Evolutionary conservation across 2,797 vertebrate species (phyloP).

Genomic region (Acridotheres tristis): DNA sequence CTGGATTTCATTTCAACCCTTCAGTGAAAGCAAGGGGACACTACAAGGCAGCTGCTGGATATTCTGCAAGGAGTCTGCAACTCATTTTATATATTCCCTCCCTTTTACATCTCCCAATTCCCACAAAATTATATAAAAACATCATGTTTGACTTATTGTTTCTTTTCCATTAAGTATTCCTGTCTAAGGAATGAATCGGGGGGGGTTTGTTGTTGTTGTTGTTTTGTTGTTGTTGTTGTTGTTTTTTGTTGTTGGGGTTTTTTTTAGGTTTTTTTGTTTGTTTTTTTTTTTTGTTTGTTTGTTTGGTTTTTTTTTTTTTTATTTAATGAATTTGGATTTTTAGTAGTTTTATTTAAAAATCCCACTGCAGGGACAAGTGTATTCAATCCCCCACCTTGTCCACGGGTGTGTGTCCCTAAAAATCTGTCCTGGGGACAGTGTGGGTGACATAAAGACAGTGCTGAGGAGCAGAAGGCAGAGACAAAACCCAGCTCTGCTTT

Average conservation of each 20-base stretch:
- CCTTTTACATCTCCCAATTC: background rate
- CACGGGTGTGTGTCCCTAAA: rapidly evolving
- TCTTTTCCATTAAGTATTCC: background rate
- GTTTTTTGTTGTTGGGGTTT: background rate
- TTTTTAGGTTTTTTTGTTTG: too few relatives aligned
- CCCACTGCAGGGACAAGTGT: background rate
- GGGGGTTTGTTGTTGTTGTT: too few relatives aligned
- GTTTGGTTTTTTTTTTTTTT: too few relatives aligned
- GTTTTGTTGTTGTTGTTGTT: background rate
- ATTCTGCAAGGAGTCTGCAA: background rate
- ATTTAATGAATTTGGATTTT: background rate
- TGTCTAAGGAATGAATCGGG: background rate
- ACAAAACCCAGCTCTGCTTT: background rate
- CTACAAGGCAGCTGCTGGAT: constrained; percentile 17
- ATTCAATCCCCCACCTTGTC: background rate
- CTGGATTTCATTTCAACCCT: constrained; percentile 10
- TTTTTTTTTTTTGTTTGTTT: too few relatives aligned
- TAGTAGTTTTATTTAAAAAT: background rate
- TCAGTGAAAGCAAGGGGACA: background rate
- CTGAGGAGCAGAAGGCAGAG: background rate
- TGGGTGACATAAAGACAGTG: rapidly evolving
- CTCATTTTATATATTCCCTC: background rate
- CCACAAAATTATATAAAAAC: background rate
- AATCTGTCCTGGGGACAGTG: background rate
- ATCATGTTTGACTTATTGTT: background rate